Percentiles rank a stretch among this genome's conserved stretches.
Evolutionary conservation across 2,797 vertebrate genomes (phyloP).

Genomic region (Vespertilio murinus): DNA sequence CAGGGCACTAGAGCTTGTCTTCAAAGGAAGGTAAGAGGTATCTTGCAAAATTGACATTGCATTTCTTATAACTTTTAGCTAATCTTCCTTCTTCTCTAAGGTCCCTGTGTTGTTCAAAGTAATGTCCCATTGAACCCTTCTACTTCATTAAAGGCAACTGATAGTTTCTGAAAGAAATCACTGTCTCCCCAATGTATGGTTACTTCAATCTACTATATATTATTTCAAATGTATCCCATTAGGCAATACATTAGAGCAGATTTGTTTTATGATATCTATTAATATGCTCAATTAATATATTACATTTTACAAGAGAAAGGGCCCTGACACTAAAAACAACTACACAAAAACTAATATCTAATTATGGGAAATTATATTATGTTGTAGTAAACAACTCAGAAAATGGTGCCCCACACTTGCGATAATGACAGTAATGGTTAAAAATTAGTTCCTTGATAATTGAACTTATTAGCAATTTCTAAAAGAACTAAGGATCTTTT

Average conservation of each 20-base stretch:
- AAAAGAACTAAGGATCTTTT: background rate
- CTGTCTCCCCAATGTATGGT: background rate
- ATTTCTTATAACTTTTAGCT: background rate
- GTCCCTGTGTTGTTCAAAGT: background rate
- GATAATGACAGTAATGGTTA: background rate
- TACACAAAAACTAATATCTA: background rate
- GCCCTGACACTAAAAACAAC: background rate
- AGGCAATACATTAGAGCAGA: background rate
- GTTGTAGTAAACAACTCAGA: background rate
- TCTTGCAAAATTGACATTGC: background rate
- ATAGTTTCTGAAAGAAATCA: background rate
- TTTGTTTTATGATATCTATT: background rate
- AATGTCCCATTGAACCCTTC: background rate
- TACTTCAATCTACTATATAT: background rate
- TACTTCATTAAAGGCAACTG: background rate
- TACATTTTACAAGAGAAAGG: background rate
- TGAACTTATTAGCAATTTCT: background rate
- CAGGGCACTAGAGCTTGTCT: background rate
- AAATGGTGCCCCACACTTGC: background rate
- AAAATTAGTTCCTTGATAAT: background rate
- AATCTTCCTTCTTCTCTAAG: background rate
- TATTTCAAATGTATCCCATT: background rate
- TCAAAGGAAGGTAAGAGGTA: background rate
- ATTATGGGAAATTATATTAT: background rate
- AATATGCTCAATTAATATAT: background rate